Base-by-base conservation (phyloP, 2,113 vertebrate genomes). In the Ameiurus melas region DNA sequence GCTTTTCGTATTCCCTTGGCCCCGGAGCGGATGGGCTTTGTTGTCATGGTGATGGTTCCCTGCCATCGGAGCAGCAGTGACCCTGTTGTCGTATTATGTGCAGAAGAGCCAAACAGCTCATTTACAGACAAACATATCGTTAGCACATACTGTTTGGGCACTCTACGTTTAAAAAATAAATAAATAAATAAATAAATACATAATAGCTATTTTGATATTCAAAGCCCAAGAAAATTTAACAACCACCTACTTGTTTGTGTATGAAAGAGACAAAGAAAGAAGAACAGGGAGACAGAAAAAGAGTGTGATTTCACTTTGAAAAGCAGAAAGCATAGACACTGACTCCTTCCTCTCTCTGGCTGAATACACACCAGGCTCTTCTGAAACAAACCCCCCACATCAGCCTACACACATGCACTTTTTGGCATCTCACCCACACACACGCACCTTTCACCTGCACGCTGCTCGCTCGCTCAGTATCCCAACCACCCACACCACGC, bases 31-130 rank as follows among this genome's bases (percentile, higher is more conserved):
- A 90, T 86, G 88, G 78, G 86, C 89, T 88, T 89, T 4, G 94
- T 94, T 93, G 94, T 93, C 94, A 95, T 94, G 94, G 94, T 68
- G 92, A 95, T 93, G 19, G 87, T 75, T 64, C 90, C 83, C 90
- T 62, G 85, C 81, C 80, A 82, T 88, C 68, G 89, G 75, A 77
- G 83, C 79, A 86, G 85, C 51, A 64, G 83, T 92, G 92, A 92
- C 92, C 90, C 91, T 86, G 85, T 84, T 86, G 85, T 89, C 70
- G 33, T 64, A 58, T 84, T 87, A 58, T 83, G 79, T 30, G 77
- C 82, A 20, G 60, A 47, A n/a, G 80, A 81, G 55, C 80, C 75
- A 88, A 90, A 88, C 78, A 77, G 84, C 89, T 90, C 58, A 88
- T 90, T 90, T 90, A 83, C 57, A 83, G 79, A 51, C 70, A 85